Percentiles rank a stretch among this genome's conserved stretches.
Evolutionary conservation across 2,888 invertebrate species (phyloP).

Genomic region (Ecliptopera silaceata): DNA sequence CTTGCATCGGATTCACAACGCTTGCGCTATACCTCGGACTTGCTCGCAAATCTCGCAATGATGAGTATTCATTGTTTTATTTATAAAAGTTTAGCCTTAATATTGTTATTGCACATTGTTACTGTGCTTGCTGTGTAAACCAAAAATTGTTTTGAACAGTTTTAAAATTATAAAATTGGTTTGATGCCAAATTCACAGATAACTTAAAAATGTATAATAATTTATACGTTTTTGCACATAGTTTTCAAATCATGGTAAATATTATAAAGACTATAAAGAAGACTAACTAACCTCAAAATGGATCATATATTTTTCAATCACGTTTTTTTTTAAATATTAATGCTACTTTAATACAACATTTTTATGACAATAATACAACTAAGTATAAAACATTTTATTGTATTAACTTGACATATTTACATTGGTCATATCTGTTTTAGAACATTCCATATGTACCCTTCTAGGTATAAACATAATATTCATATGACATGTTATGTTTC

Average conservation of each 20-base stretch:
- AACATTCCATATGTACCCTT: no score
- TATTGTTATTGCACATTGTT: conserved; percentile 51
- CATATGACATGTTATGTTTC: no score
- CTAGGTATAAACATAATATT: no score
- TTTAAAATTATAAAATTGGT: not conserved
- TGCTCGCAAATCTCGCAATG: conserved; percentile 81
- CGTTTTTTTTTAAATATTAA: not conserved
- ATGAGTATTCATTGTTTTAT: conserved; percentile 81
- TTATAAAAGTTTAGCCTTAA: conserved; percentile 56
- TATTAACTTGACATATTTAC: not conserved
- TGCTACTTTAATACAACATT: not conserved
- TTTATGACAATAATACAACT: not conserved
- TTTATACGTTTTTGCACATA: not conserved
- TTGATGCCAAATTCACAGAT: not conserved
- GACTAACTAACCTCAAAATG: no score
- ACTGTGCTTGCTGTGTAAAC: conserved; percentile 37
- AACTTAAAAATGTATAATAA: not conserved
- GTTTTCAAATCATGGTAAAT: not conserved
- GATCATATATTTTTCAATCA: no score
- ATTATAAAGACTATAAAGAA: no score
- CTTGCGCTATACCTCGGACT: conserved; percentile 75
- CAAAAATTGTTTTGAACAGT: conserved; percentile 28
- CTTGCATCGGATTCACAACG: conserved; percentile 67
- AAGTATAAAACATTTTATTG: not conserved
- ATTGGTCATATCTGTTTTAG: not conserved